Base-by-base conservation (phyloP, 2,888 invertebrate genomes). In the Cataglyphis rosenhaueri region DNA sequence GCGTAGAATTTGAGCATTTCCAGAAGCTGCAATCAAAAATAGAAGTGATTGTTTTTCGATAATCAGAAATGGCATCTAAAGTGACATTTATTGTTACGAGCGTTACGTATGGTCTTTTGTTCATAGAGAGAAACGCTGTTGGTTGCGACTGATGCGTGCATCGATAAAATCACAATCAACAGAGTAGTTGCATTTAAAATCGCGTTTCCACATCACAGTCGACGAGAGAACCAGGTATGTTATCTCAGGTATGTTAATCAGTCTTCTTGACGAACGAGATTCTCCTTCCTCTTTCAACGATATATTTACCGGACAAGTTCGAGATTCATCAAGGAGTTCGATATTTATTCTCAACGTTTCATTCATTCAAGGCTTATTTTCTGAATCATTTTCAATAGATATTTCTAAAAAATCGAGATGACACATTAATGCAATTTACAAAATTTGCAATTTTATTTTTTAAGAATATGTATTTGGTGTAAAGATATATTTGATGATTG, bases 1-100 rank as follows among this genome's bases (percentile, higher is more conserved):
- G 98, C 97, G 95, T 99, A 99, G 94, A 99, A 99, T 93, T 98
- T 98, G 75, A 99, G 95, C 97, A 99, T 98, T 88, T 98, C 98
- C 91, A 99, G 95, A 6, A 99, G 95, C 98, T 99, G 96, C 15
- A 96, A 96, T 82, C 87, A 70, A 62, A 48, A 18, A 0, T 0
- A 65, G 0, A 64, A 15, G 25, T 32, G n/a, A 29, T 41, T 15
- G 12, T 35, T 78, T 41, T 55, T 55, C 18, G 8, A 15, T 0
- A 5, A 1, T 0, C n/a, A 61, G 15, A 29, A 25, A 1, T 25
- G 25, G 25, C 25, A 71, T 21, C 25, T 25, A 57, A 59, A 41
- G 0, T 35, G 18, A 3, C 15, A 41, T 59, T 78, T 32, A 32
- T 75, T n/a, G 48, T 48, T 18, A 48, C 5, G n/a, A 48, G 21